Evolutionary conservation across 2,888 invertebrate species (phyloP), one percentile per base, ranked within the genome.

Genomic region (Calliscelio sp.): DNA sequence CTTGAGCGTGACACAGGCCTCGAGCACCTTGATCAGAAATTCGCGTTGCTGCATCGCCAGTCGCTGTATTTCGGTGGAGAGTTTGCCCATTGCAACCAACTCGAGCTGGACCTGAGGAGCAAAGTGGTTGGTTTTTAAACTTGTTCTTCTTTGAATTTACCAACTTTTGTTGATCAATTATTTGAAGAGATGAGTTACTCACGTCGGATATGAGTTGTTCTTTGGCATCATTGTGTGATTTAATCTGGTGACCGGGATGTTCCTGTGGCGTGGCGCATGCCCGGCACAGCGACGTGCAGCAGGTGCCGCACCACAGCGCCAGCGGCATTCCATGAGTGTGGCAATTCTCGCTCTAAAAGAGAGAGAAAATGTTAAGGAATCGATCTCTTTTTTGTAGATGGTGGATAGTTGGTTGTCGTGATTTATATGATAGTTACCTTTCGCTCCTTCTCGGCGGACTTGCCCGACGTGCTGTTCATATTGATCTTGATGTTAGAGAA

Each of bases 1-100:
- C 92, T 96, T 96, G 59, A 97, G 93, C 80, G 96, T 95, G 57
- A 96, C 95, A 92, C 96, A 96, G 44, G 96, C 96, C 91, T 97
- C 96, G 84, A 96, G 94, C 61, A 96, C 95, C 91, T 96, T 96
- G 84, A 96, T 94, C 85, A 96, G 93, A 92, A 96, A 96, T 90
- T 96, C 95, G 87, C 96, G 94, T 92, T 96, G 96, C 89, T 96
- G 95, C 93, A 95, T 94, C 80, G 95, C 95, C 90, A 96, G 93
- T 90, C 96, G 95, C 93, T 96, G 96, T 85, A 96, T 95, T 90
- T 96, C 96, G 86, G 95, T 94, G 86, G 96, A 94, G 91, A 96
- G 94, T 91, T 96, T 96, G 85, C 95, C 95, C 94, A 96, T 95
- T 85, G 95, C 94, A 85, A 95, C 94, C 88, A 96, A 93, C 91